Evolutionary conservation across 1,140 invertebrate genomes (phyloP).

Genomic region (Campoletis sonorensis): DNA sequence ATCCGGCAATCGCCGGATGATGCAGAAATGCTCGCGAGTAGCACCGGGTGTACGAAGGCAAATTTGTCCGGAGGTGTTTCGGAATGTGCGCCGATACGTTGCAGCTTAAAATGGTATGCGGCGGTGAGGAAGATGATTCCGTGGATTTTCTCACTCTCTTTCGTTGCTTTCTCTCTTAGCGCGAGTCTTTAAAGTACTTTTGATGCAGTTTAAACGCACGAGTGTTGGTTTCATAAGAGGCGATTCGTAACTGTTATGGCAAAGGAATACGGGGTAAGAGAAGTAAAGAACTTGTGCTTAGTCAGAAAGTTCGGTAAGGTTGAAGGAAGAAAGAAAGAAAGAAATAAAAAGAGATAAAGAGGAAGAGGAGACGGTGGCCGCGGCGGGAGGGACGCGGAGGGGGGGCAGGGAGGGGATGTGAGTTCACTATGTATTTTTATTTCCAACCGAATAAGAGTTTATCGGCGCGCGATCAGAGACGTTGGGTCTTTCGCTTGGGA

Average conservation of each 20-base stretch:
- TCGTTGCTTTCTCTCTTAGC: background rate
- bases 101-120: background rate
- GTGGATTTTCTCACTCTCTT: background rate
- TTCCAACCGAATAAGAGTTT: constrained; percentile 52
- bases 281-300: constrained; percentile 6
- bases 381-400: background rate
- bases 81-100: background rate
- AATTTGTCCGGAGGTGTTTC: constrained; percentile 7
- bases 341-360: background rate
- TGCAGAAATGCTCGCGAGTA: background rate
- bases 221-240: background rate
- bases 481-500: constrained; percentile 47
- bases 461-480: constrained; percentile 56
- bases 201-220: constrained; percentile 8
- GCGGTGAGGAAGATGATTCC: background rate
- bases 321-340: constrained; percentile 9
- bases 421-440: constrained; percentile 51
- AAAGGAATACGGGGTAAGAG: constrained; percentile 19
- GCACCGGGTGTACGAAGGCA: background rate
- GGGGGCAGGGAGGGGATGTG: too few species aligned
- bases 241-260: constrained; percentile 30
- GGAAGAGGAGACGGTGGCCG: background rate
- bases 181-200: background rate
- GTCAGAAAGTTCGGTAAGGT: background rate
- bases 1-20: too few species aligned